A percentile compares a stretch with the other conserved stretches of the same genome.
Evolutionary conservation across 2,888 invertebrate genomes (phyloP).

Genomic region (Cremastobaeus sp.): DNA sequence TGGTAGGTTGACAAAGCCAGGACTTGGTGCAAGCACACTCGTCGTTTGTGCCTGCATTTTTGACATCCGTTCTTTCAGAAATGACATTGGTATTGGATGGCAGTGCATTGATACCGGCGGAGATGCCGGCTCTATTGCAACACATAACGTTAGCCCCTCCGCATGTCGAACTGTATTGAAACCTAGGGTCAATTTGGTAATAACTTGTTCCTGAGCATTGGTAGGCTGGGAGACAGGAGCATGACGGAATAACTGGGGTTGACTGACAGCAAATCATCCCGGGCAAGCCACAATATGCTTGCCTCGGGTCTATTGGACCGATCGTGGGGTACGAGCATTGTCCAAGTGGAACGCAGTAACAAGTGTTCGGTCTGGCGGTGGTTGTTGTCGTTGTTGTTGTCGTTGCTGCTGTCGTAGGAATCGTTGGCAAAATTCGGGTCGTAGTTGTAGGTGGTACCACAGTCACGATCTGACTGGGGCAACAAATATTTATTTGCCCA

Average conservation of each 20-base stretch:
- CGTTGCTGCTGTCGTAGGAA: constrained; percentile 24
- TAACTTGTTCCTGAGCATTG: constrained; percentile 66
- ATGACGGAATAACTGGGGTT: constrained; percentile 55
- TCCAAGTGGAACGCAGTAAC: constrained; percentile 49
- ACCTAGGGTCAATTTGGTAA: constrained; percentile 68
- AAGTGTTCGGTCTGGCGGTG: constrained; percentile 43
- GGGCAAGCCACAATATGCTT: constrained; percentile 56
- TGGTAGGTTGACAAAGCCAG: constrained; percentile 66
- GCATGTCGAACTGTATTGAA: constrained; percentile 58
- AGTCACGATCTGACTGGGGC: constrained; percentile 66
- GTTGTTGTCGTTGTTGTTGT: constrained; percentile 21
- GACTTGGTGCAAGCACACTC: constrained; percentile 71
- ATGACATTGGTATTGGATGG: constrained; percentile 2
- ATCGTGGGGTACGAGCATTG: constrained; percentile 29
- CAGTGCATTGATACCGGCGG: background rate
- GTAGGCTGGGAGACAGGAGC: constrained; percentile 67
- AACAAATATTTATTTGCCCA: constrained; percentile 79
- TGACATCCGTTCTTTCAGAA: constrained; percentile 6
- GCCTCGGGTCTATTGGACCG: constrained; percentile 54
- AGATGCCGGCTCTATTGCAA: constrained; percentile 78
- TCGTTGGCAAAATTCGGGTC: constrained; percentile 57
- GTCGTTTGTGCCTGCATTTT: constrained; percentile 67
- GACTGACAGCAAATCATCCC: constrained; percentile 69
- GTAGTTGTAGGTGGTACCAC: constrained; percentile 52
- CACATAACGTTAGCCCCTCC: constrained; percentile 63